Conservation (phyloP, 2,888 invertebrate genomes). For the Junonia oenone region DNA sequence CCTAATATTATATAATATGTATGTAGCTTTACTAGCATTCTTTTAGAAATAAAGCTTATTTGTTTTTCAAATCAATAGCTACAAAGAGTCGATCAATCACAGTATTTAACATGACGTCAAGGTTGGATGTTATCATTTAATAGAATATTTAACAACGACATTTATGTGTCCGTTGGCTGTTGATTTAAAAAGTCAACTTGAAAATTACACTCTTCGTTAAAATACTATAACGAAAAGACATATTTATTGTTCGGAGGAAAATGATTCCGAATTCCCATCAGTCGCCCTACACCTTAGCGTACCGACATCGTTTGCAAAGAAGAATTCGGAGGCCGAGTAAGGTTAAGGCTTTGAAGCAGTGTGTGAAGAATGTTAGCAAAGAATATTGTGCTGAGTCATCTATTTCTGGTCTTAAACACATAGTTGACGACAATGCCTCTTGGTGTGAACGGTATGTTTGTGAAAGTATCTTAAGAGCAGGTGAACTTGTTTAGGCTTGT, state of each 20-base stretch:
- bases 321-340: slow-evolving; percentile 35
- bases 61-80: slow-evolving; percentile 32
- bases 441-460: slow-evolving; percentile 59
- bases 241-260: slow-evolving; percentile 4
- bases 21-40: not conserved
- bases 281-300: slow-evolving; percentile 29
- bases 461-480: slow-evolving; percentile 39
- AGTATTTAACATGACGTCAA: slow-evolving; percentile 53
- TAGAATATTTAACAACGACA: slow-evolving; percentile 61
- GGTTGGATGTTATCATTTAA: slow-evolving; percentile 59
- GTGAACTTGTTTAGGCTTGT: slow-evolving; percentile 47
- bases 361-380: slow-evolving; percentile 52
- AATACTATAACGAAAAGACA: slow-evolving; percentile 5
- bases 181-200: slow-evolving; percentile 13
- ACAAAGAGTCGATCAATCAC: slow-evolving; percentile 61
- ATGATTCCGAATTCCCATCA: slow-evolving; percentile 29
- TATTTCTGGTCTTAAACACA: slow-evolving; percentile 67
- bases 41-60: slow-evolving; percentile 5
- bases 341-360: slow-evolving; percentile 45
- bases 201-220: slow-evolving; percentile 15
- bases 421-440: slow-evolving; percentile 57
- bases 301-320: slow-evolving; percentile 34
- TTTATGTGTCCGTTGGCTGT: slow-evolving; percentile 34
- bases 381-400: slow-evolving; percentile 71
- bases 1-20: not conserved